Conservation (phyloP, 2,888 invertebrate species). For the Tinea pellionella region DNA sequence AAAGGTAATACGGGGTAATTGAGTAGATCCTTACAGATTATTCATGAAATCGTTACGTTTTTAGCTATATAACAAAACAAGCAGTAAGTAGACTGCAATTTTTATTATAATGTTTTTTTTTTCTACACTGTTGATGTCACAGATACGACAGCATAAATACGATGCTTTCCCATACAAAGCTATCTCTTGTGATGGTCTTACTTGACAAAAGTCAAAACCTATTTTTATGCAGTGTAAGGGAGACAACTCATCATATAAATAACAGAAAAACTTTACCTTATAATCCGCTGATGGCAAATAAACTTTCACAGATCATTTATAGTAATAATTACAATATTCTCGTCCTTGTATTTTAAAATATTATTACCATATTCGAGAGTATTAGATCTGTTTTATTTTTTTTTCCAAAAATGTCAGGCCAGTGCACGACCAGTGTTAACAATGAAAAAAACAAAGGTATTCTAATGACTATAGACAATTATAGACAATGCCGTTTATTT, state of each 20-base stretch:
- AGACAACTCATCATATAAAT: neutral
- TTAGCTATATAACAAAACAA: neutral
- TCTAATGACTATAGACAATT: no score
- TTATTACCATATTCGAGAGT: neutral
- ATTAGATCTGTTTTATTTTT: slow-evolving; percentile 3
- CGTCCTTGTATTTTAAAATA: neutral
- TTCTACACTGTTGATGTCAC: slow-evolving; percentile 4
- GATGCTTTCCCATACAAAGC: slow-evolving; percentile 3
- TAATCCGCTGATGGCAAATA: neutral
- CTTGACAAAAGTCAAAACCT: slow-evolving; percentile 3
- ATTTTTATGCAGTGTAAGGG: neutral
- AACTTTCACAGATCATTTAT: neutral
- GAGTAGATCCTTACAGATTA: neutral
- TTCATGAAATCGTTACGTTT: neutral
- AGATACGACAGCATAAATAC: neutral
- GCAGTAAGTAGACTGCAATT: neutral
- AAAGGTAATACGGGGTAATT: neutral
- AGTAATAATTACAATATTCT: neutral
- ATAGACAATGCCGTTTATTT: neutral
- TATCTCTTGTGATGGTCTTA: slow-evolving; percentile 1
- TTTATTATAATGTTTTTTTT: no score
- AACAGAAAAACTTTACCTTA: neutral
- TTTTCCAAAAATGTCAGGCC: neutral
- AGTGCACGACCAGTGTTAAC: neutral
- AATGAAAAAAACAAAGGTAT: neutral